Evolutionary conservation across 2,888 invertebrate species (phyloP), one percentile per base, ranked within the genome.

Genomic region (Rambutsinella grinnellia): DNA sequence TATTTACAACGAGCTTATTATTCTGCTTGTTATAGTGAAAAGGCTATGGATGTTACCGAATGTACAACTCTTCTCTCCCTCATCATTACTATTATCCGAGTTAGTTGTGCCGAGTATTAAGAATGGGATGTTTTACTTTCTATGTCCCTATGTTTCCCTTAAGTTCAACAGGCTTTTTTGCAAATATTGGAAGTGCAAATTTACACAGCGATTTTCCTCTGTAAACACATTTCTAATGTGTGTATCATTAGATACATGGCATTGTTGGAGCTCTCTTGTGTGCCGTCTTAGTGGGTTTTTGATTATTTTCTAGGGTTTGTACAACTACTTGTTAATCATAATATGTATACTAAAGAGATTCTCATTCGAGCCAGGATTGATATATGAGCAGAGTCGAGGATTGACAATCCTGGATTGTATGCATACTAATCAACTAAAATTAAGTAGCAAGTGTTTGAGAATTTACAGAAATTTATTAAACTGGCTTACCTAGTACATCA

Each of bases 91-190:
- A 46, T 72, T 71, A 71, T 65, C 72, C 72, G 58, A 65, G 72
- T 72, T 72, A 65, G 65, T 49, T 71, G 28, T 60, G 24, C 36
- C 6, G 36, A 36, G 72, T 65, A 72, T 72, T 72, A 72, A 72
- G 71, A 71, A 71, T 65, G 58, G n/a, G 56, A 72, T 65, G 60
- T 44, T 28, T 27, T 36, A 17, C n/a, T n/a, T 10, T 47, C 10
- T 65, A 72, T 72, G 65, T 65, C 58, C 47, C 70, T 72, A 65
- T 72, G 72, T 74, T 75, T 75, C 75, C 75, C 63, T 68, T 75
- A 74, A 79, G 79, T 79, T 79, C 79, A 79, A 79, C 79, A 79
- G 79, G 79, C 79, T 79, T 79, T 78, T 78, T 79, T 76, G 79
- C 79, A 79, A 79, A 79, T 79, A 79, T 79, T 78, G 78, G 71